Conservation (phyloP, 2,888 invertebrate species). For the Eulithis testata region DNA sequence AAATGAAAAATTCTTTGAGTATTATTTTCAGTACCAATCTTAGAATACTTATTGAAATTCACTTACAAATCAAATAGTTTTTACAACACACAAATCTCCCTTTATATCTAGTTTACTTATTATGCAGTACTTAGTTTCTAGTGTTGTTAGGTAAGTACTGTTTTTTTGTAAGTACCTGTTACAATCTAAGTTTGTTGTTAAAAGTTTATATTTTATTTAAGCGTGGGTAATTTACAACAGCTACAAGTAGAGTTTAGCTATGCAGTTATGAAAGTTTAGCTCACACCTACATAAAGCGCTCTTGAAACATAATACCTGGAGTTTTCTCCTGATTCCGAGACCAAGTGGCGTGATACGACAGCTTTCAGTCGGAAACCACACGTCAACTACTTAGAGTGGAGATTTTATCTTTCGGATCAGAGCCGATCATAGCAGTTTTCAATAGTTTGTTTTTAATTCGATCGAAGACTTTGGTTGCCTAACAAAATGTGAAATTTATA, state of each 20-base stretch:
- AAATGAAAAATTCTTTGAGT: slow-evolving; percentile 32
- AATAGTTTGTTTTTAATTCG: too few species aligned
- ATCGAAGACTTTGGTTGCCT: too few species aligned
- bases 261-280: slow-evolving; percentile 1
- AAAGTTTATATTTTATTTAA: too few species aligned
- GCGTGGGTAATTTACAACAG: background rate
- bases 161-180: too few species aligned
- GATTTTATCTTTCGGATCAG: background rate
- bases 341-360: slow-evolving; percentile 20
- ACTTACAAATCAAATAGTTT: too few species aligned
- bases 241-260: background rate
- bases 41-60: slow-evolving; percentile 15
- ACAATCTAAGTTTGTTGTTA: too few species aligned
- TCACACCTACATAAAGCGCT: background rate
- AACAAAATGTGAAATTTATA: too few species aligned
- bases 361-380: slow-evolving; percentile 9
- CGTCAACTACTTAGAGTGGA: slow-evolving; percentile 10
- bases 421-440: too few species aligned
- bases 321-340: slow-evolving; percentile 23
- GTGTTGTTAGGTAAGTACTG: too few species aligned
- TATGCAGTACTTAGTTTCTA: too few species aligned
- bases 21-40: background rate
- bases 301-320: slow-evolving; percentile 22
- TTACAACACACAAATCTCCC: too few species aligned
- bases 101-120: too few species aligned